Evolutionary conservation across 2,888 invertebrate species (phyloP).

Genomic region (Campopleginae sp.): DNA sequence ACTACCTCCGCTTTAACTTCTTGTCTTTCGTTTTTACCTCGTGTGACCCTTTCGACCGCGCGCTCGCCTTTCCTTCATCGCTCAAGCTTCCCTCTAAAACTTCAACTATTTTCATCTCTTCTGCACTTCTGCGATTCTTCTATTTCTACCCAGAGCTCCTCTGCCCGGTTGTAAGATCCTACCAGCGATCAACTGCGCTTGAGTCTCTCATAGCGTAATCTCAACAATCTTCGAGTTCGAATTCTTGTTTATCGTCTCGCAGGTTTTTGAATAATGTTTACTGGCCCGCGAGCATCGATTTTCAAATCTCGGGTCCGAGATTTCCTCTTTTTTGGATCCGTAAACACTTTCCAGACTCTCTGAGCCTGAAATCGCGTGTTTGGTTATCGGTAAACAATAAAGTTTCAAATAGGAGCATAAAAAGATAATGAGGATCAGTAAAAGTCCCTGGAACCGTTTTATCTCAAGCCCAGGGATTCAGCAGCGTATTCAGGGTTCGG

Average conservation of each 20-base stretch:
- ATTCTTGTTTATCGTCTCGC: not conserved
- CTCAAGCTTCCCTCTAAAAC: conserved; percentile 29
- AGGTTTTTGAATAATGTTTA: not conserved
- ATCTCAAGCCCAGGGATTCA: conserved; percentile 33
- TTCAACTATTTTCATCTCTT: conserved; percentile 48
- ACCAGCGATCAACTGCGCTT: conserved; percentile 2
- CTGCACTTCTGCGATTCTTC: conserved; percentile 12
- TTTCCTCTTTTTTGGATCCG: not conserved
- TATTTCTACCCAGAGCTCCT: conserved; percentile 4
- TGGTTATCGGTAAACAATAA: conserved; percentile 8
- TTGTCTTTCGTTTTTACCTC: conserved; percentile 6
- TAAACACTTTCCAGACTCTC: not conserved
- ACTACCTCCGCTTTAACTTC: conserved; percentile 61
- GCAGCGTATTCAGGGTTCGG: conserved; percentile 4
- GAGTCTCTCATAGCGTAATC: not conserved
- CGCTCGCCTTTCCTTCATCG: conserved; percentile 30
- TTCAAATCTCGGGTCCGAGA: not conserved
- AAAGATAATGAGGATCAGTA: conserved; percentile 32
- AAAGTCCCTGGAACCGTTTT: conserved; percentile 49
- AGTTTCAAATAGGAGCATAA: conserved; percentile 26
- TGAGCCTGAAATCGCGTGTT: conserved; percentile 1
- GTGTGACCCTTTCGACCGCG: not conserved
- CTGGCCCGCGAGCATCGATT: not conserved
- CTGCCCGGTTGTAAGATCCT: not conserved
- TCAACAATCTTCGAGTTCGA: not conserved